Evolutionary conservation across 1,140 invertebrate genomes (phyloP).

Genomic region (Oedothorax gibbosus): DNA sequence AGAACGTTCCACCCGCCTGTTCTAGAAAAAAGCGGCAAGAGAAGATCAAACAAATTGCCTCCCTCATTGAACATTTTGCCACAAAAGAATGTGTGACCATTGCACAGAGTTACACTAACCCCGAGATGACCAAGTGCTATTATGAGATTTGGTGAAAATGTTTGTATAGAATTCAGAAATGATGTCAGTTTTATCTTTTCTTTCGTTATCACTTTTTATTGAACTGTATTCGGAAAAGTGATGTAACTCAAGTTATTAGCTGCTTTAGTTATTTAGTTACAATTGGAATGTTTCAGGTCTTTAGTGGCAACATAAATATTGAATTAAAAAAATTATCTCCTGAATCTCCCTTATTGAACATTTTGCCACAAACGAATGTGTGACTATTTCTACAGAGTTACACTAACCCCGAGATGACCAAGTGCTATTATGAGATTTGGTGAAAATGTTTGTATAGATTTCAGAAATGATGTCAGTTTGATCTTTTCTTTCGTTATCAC

Average conservation of each 20-base stretch:
- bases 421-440: neutral
- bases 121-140: neutral
- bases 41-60: slow-evolving; percentile 27
- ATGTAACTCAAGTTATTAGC: neutral
- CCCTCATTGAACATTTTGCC: slow-evolving; percentile 3
- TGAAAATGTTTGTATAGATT: slow-evolving; percentile 5
- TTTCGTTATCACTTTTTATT: neutral
- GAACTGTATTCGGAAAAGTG: neutral
- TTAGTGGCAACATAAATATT: neutral
- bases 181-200: slow-evolving; percentile 17
- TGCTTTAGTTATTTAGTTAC: no score
- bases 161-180: neutral
- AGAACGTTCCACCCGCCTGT: neutral
- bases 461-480: neutral
- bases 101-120: neutral
- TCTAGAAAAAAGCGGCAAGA: slow-evolving; percentile 7
- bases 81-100: neutral
- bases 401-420: neutral
- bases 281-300: neutral
- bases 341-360: slow-evolving; percentile 7
- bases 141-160: slow-evolving; percentile 19
- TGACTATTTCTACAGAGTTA: neutral
- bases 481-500: neutral
- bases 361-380: neutral
- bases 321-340: no score